These are phyloP conservation scores for Syrmaticus mikado DNA, from an alignment of 2,113 vertebrate genomes.

Conservation along the genomic window DNA sequence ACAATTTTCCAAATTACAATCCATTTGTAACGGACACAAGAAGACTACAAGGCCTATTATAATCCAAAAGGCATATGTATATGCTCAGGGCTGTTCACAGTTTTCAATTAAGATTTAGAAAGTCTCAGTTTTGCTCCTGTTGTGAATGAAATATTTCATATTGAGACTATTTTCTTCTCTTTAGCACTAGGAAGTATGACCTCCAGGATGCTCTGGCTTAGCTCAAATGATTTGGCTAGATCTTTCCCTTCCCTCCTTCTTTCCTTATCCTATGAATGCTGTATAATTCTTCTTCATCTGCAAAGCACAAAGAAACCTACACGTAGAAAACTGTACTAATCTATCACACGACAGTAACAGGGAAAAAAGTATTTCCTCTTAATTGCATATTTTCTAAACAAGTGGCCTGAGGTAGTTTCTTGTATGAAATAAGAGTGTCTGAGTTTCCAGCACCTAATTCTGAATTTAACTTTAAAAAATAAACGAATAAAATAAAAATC, in stretches of 20 bases:
- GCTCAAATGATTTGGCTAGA: background rate
- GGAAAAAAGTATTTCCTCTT: background rate
- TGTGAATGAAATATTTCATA: conserved; percentile 14
- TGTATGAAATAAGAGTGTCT: background rate
- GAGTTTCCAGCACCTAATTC: background rate
- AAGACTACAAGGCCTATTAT: background rate
- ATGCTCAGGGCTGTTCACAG: background rate
- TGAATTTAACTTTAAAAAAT: background rate
- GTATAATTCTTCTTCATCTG: background rate
- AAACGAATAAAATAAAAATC: background rate
- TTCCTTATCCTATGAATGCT: background rate
- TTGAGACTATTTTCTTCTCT: background rate
- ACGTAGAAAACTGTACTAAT: background rate
- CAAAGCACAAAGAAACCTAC: background rate
- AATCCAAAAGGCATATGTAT: background rate
- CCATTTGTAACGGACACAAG: background rate
- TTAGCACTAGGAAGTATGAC: background rate
- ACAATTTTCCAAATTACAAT: background rate
- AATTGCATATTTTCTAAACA: background rate
- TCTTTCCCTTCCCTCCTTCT: background rate
- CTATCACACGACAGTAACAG: background rate
- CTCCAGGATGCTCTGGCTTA: background rate
- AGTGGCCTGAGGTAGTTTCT: background rate
- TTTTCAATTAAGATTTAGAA: background rate
- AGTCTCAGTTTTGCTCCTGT: background rate